Conservation (phyloP, 1,140 invertebrate genomes). For the Venturia canescens region DNA sequence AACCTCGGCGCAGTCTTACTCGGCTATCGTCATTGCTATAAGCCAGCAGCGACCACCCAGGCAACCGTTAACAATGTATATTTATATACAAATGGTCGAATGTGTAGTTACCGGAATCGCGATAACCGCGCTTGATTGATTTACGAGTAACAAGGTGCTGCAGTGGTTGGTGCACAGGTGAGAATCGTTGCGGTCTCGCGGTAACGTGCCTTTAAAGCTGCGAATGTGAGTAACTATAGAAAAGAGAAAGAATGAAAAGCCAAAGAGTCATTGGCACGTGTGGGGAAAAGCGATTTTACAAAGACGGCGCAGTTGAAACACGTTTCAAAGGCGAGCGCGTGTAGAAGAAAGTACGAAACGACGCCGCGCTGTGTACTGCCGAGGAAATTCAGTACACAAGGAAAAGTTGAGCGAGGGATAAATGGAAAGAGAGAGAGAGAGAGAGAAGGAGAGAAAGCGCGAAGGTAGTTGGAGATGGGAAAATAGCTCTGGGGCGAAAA, state of each 20-base stretch:
- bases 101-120: constrained; percentile 18
- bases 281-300: neutral
- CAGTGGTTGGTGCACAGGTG: constrained; percentile 52
- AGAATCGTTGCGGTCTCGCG: constrained; percentile 55
- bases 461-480: constrained; percentile 1
- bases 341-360: neutral
- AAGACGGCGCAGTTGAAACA: neutral
- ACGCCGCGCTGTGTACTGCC: neutral
- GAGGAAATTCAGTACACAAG: neutral
- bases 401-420: neutral
- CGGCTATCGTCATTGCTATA: constrained; percentile 53
- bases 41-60: constrained; percentile 41
- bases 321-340: neutral
- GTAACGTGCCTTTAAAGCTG: constrained; percentile 15
- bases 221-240: constrained; percentile 8
- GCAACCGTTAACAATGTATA: neutral
- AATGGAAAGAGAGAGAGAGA: neutral
- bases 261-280: neutral
- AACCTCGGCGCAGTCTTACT: constrained; percentile 35
- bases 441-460: constrained; percentile 18
- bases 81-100: neutral
- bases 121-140: constrained; percentile 58
- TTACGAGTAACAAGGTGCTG: constrained; percentile 52
- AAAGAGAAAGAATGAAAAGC: constrained; percentile 7
- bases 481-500: constrained; percentile 32